Evolutionary conservation across 1,140 invertebrate genomes (phyloP), one percentile per base, ranked within the genome.

Genomic region (Stegodyphus dumicola): DNA sequence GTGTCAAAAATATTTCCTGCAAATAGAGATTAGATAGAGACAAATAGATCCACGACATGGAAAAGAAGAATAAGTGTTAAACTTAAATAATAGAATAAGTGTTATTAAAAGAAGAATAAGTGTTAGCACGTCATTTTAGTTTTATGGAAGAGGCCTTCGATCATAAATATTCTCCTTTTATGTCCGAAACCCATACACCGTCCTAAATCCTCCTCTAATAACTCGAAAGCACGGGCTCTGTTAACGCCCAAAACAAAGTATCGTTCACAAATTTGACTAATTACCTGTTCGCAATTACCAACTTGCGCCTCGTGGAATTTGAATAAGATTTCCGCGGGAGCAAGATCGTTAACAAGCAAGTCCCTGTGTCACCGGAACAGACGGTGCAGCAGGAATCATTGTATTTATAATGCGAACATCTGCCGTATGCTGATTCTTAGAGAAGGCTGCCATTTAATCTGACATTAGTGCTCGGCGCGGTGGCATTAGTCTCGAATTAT

Each of bases 321-420:
- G 78, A 81, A 81, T 81, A 81, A 81, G 78, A 81, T 73, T 81
- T 53, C 78, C 69, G 17, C 64, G 78, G 65, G 33, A 33, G 13
- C 78, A 83, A 83, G 80, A 75, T 74, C 80, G 80, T 75, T 83
- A 83, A 83, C 80, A 73, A 75, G 80, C 67, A n/a, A 15, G 56
- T 60, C 9, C 15, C 56, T 60, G 56, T 54, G 49, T 17, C 33
- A 49, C 75, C 67, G 18, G 77, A 69, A 80, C 52, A 71, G 9
- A n/a, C 33, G 17, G 77, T 17, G 18, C 0, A 60, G n/a, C n/a
- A n/a, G n/a, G n/a, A n/a, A n/a, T n/a, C n/a, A 78, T 78, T 69
- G 49, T 65, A 33, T 64, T 78, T 78, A 78, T 78, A 69, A 78
- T 69, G 77, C 77, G 53, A 67, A 71, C 77, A 80, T 71, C 67